Conservation (phyloP, 2,797 vertebrate genomes). For the Hippoglossus hippoglossus region DNA sequence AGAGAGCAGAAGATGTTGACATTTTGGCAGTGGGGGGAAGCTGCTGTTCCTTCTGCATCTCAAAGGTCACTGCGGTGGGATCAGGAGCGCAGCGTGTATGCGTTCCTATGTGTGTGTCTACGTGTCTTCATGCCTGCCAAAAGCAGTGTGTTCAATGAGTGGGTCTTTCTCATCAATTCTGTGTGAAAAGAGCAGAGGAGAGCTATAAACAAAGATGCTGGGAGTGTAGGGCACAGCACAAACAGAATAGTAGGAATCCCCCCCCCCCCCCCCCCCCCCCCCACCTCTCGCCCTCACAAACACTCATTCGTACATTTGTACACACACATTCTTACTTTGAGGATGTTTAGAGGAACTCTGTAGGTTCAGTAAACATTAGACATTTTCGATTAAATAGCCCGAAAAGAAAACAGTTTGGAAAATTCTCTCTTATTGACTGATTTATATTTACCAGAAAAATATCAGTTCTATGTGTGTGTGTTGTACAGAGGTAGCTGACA, state of each 20-base stretch:
- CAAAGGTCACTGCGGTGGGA: slow-evolving; percentile 81
- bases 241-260: slow-evolving; percentile 66
- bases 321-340: slow-evolving; percentile 47
- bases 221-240: slow-evolving; percentile 71
- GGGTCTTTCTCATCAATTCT: slow-evolving; percentile 64
- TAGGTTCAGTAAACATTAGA: slow-evolving; percentile 16
- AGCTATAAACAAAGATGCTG: slow-evolving; percentile 79
- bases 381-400: slow-evolving; percentile 5
- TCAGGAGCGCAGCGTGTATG: slow-evolving; percentile 52
- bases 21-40: slow-evolving; percentile 81
- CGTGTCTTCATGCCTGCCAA: slow-evolving; percentile 50
- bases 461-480: neutral
- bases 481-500: too few species aligned
- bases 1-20: slow-evolving; percentile 80
- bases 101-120: slow-evolving; percentile 4
- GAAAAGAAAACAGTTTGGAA: slow-evolving; percentile 3
- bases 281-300: neutral
- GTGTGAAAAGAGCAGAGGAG: slow-evolving; percentile 77
- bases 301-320: slow-evolving; percentile 2
- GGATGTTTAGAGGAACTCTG: slow-evolving; percentile 50
- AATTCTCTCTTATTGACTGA: neutral
- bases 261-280: neutral
- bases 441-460: neutral
- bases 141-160: slow-evolving; percentile 64
- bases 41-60: slow-evolving; percentile 77